Evolutionary conservation across 2,113 vertebrate species (phyloP).

Genomic region (Lates calcarifer): DNA sequence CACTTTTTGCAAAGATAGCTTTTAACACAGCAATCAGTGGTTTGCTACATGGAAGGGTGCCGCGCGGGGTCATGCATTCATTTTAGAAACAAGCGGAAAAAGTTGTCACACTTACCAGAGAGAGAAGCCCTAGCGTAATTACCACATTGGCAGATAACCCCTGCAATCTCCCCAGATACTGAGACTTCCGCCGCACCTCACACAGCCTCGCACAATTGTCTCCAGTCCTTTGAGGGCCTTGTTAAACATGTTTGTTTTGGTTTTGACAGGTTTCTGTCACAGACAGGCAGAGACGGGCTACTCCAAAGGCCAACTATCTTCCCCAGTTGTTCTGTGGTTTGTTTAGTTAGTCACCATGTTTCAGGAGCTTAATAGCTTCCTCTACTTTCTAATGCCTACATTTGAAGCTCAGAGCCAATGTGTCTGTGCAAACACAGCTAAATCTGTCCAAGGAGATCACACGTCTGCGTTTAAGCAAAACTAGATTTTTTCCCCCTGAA

Average conservation of each 20-base stretch:
- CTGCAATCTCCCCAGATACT: conserved; percentile 72
- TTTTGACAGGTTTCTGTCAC: conserved; percentile 80
- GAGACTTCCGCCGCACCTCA: conserved; percentile 65
- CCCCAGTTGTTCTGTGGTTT: conserved; percentile 69
- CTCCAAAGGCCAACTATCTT: conserved; percentile 63
- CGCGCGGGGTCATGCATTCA: conserved; percentile 69
- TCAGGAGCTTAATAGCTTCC: conserved; percentile 75
- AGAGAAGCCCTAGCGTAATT: conserved; percentile 76
- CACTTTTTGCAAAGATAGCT: conserved; percentile 73
- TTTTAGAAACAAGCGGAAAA: conserved; percentile 76
- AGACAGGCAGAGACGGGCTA: conserved; percentile 49
- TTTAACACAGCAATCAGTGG: conserved; percentile 75
- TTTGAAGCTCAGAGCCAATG: conserved; percentile 49
- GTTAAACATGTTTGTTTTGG: conserved; percentile 83
- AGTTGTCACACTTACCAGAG: conserved; percentile 65
- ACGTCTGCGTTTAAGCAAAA: conserved; percentile 61
- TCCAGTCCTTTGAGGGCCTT: conserved; percentile 78
- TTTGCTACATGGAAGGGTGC: conserved; percentile 57
- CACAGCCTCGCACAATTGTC: conserved; percentile 69
- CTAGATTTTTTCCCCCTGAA: conserved; percentile 17
- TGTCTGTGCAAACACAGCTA: conserved; percentile 65
- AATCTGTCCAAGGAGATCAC: conserved; percentile 57
- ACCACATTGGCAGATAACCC: conserved; percentile 79
- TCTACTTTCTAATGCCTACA: conserved; percentile 61
- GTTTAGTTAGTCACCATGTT: conserved; percentile 69